phyloP scores from a whole-genome alignment of 2,113 vertebrate genomes.

The Amazona guildingii region DNA sequence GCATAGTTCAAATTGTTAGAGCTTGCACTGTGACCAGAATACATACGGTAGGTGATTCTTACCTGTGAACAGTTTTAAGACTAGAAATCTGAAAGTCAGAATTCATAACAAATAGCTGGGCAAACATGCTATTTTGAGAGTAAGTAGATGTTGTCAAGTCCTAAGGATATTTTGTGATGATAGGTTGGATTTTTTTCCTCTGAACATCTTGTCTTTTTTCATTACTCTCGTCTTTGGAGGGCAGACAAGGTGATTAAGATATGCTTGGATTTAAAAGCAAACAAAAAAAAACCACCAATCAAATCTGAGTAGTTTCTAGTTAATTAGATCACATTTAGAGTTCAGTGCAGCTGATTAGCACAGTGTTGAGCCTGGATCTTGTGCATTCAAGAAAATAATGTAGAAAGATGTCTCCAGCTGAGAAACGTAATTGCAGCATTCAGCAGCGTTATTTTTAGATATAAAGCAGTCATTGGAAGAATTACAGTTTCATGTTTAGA shows the following conservation, averaged over 20 bases:
- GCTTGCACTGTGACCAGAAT: neutral
- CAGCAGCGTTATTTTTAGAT: conserved; percentile 57
- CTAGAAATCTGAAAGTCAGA: neutral
- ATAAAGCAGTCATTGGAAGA: conserved; percentile 17
- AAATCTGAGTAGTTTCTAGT: conserved; percentile 23
- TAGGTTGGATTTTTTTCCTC: neutral
- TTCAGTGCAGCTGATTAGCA: conserved; percentile 2
- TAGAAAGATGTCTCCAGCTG: conserved; percentile 40
- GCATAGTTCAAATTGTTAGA: neutral
- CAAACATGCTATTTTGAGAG: neutral
- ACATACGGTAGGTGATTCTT: neutral
- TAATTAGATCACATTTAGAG: conserved; percentile 20
- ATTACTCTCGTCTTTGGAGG: neutral
- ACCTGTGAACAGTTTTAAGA: neutral
- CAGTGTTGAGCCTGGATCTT: conserved; percentile 5
- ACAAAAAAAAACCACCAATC: neutral
- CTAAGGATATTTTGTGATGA: neutral
- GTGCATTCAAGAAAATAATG: conserved; percentile 9
- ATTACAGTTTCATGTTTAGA: neutral
- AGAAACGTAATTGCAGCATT: conserved; percentile 54
- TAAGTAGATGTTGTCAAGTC: neutral
- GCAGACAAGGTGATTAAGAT: neutral
- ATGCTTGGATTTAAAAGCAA: neutral
- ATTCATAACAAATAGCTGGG: neutral
- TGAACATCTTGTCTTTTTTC: neutral